These are phyloP conservation scores for Leptopilina clavipes DNA, from an alignment of 1,140 invertebrate genomes.

Conservation along the genomic window DNA sequence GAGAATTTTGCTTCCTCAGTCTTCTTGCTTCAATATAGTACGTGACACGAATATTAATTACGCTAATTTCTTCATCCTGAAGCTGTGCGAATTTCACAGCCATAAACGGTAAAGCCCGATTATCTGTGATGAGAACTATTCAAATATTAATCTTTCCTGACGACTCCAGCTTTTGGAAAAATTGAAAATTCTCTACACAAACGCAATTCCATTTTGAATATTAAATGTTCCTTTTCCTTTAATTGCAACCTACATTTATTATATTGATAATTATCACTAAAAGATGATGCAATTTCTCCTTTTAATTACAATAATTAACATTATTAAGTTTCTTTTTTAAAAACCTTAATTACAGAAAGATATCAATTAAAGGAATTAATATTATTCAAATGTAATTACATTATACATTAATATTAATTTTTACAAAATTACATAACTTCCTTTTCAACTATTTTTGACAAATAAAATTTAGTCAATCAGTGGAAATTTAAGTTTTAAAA, in stretches of 20 bases:
- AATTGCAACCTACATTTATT: background rate
- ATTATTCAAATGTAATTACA: too few relatives aligned
- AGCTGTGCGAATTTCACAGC: background rate
- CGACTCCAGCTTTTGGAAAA: background rate
- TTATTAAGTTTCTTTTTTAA: too few relatives aligned
- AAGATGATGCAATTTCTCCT: background rate
- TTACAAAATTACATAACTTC: too few relatives aligned
- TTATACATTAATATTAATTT: too few relatives aligned
- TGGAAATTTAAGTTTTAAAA: too few relatives aligned
- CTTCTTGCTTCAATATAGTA: conserved; percentile 14
- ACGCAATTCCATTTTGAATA: background rate
- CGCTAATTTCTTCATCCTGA: background rate
- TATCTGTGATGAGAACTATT: conserved; percentile 16
- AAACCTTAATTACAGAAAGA: too few relatives aligned
- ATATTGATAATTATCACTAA: background rate
- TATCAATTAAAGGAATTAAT: too few relatives aligned
- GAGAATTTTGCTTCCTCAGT: background rate
- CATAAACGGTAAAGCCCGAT: conserved; percentile 15
- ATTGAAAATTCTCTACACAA: background rate
- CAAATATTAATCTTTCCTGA: conserved; percentile 34
- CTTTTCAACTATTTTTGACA: too few relatives aligned
- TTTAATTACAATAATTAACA: background rate
- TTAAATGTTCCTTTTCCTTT: background rate
- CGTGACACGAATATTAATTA: conserved; percentile 8
- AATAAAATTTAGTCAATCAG: too few relatives aligned